Percentiles rank a stretch among this genome's conserved stretches.
phyloP scores from a whole-genome alignment of 2,113 vertebrate genomes.

The Cyanocitta stelleri region DNA sequence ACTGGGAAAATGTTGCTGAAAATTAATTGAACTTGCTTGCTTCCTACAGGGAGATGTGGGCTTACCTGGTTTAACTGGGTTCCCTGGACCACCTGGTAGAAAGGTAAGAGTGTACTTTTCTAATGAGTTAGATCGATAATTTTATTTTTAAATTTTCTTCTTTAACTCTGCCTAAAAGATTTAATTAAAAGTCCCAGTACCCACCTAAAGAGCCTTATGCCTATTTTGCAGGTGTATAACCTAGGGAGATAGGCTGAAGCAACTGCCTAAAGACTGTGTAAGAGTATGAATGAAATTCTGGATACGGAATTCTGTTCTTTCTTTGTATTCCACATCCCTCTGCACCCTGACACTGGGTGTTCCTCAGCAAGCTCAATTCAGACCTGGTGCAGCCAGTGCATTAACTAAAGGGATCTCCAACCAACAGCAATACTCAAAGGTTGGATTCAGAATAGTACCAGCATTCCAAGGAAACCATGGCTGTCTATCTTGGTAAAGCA shows the following conservation, averaged over 20 bases:
- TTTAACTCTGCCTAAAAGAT: background rate
- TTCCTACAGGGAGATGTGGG: conserved; percentile 83
- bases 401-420: background rate
- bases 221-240: background rate
- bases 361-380: background rate
- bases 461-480: background rate
- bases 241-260: background rate
- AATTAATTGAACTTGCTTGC: conserved; percentile 3
- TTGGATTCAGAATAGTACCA: background rate
- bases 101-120: conserved; percentile 76
- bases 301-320: background rate
- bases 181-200: background rate
- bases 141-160: background rate
- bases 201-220: background rate
- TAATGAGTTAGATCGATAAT: background rate
- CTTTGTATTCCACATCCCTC: background rate
- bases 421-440: background rate
- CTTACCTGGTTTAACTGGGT: conserved; percentile 81
- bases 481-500: background rate
- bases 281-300: background rate
- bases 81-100: conserved; percentile 81
- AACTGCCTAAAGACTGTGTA: background rate
- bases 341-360: background rate
- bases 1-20: background rate
- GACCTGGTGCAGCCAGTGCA: background rate